Base-by-base conservation (phyloP, 2,113 vertebrate genomes). In the Tetraodon nigroviridis region DNA sequence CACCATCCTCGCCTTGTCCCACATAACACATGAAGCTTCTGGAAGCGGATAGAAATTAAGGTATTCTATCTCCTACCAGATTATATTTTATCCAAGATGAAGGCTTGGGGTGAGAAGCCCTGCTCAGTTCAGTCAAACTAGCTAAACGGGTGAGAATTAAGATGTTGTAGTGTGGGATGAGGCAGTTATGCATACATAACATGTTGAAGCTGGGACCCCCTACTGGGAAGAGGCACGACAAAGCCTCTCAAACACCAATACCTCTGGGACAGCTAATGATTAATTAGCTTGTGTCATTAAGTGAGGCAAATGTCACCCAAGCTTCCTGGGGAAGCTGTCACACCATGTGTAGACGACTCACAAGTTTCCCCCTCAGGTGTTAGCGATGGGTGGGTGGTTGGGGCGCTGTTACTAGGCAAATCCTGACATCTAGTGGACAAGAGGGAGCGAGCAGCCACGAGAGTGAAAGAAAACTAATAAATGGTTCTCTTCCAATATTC, bases 221-320 rank as follows among this genome's bases (percentile, higher is more conserved):
- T 85, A 91, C 93, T 93, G 93, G 66, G 93, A 85, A 74, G 85
- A 93, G 90, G 88, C 91, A 85, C 84, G 87, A 92, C 92, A 91
- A 92, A 92, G 92, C 91, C 89, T 92, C 92, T 92, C 92, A 91
- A 92, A 90, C 85, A 89, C 84, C 90, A 92, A 91, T 92, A 92
- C 92, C 93, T 96, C 92, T 90, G 92, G 93, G 92, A 95, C 93
- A 90, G 71, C 94, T 97, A 95, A 97, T 98, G 95, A 96, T 97
- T 96, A 95, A 99, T 98, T 97, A 99, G 93, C 87, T 92, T 89
- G 91, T 93, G 92, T 95, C 92, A 91, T 96, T 95, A 95, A 96
- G 92, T 93, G 94, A 94, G 92, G 92, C 93, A 94, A 96, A 98
- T 94, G 93, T 95, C 93, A 93, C 90, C 90, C 88, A 67, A 90